These are phyloP conservation scores for Enteromius trimaculatus DNA, from an alignment of 2,797 vertebrate species.

Conservation along the genomic window DNA sequence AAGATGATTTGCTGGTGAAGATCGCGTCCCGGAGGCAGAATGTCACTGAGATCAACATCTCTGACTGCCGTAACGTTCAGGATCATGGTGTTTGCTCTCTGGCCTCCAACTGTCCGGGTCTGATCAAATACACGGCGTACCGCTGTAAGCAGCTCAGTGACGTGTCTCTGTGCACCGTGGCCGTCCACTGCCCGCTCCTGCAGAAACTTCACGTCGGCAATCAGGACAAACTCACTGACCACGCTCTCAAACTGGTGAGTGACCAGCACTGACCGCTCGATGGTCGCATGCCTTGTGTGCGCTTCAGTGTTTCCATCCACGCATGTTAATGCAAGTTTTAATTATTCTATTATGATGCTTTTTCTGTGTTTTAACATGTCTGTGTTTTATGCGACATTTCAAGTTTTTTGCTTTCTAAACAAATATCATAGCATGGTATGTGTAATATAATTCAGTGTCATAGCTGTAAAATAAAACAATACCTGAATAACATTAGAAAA, in stretches of 20 bases:
- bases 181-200: conserved; percentile 91
- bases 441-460: background rate
- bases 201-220: conserved; percentile 98
- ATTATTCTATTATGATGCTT: background rate
- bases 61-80: conserved; percentile 93
- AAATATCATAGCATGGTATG: background rate
- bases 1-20: conserved; percentile 92
- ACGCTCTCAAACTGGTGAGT: conserved; percentile 90
- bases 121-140: conserved; percentile 94
- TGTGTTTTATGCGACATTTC: background rate
- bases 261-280: background rate
- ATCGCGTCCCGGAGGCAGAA: conserved; percentile 95
- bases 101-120: conserved; percentile 90
- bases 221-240: conserved; percentile 95
- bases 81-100: conserved; percentile 90
- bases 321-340: background rate
- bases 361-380: background rate
- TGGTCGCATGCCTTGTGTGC: background rate
- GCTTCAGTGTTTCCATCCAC: background rate
- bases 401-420: background rate
- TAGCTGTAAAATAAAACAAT: background rate
- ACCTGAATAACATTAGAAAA: too few relatives aligned
- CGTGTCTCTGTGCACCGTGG: conserved; percentile 87
- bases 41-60: conserved; percentile 97
- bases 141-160: conserved; percentile 98